Evolutionary conservation across 2,113 vertebrate genomes (phyloP).

Genomic region (Megaceryle maxima): DNA sequence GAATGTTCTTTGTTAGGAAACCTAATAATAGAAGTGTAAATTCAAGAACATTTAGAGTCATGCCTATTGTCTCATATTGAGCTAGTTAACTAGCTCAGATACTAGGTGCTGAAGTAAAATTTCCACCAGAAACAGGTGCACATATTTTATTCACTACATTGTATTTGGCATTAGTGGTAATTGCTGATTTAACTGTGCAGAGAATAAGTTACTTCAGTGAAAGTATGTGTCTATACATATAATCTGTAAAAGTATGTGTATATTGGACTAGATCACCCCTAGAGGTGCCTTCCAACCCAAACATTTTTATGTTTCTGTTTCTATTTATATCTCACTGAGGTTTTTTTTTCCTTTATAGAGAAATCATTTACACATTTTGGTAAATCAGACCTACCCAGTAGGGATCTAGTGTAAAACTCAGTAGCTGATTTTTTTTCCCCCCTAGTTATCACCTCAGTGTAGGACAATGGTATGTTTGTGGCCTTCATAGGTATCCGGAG

Average conservation of each 20-base stretch:
- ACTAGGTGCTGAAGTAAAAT: neutral
- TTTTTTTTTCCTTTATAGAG: neutral
- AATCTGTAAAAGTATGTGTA: no score
- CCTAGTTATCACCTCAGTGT: neutral
- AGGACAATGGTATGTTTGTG: neutral
- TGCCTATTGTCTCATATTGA: neutral
- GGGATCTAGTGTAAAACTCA: neutral
- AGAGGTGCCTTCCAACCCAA: no score
- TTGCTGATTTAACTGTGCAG: neutral
- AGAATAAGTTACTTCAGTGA: neutral
- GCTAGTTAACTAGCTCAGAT: neutral
- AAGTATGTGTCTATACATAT: no score
- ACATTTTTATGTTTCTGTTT: no score
- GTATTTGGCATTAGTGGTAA: neutral
- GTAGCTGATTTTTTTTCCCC: neutral
- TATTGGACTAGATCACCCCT: no score
- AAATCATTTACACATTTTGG: neutral
- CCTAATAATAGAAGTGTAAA: neutral
- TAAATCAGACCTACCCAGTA: neutral
- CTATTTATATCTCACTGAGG: neutral
- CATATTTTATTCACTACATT: neutral
- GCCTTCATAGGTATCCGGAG: neutral
- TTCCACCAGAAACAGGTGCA: neutral
- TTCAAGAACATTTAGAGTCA: neutral
- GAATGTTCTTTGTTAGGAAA: neutral